Base-by-base conservation (phyloP, 1,140 invertebrate genomes). In the Pristionchus pacificus region DNA sequence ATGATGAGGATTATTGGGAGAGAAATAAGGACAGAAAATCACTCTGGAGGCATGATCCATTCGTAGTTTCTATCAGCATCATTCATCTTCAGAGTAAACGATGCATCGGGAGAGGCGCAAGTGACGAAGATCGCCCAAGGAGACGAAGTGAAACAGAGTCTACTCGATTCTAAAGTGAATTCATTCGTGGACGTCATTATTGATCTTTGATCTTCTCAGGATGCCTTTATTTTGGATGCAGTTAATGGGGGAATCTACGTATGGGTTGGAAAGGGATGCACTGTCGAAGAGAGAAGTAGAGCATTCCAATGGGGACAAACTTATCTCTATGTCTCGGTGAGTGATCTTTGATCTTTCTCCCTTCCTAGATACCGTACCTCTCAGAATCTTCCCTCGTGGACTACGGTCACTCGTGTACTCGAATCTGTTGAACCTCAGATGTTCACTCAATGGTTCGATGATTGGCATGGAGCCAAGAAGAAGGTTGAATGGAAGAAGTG, bases 171-270 rank as follows among this genome's bases (percentile, higher is more conserved):
- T 2, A 82, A 80, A 55, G 77, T 80, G 24, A 29, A 49, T 24
- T 29, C 28, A 29, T 31, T 49, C 38, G 19, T 49, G 6, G 19
- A 49, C 6, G 19, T 49, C 19, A 19, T 10, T 49, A 49, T 6
- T 49, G 6, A 10, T 49, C 38, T 10, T 49, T 10, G 38, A 10
- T 49, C 29, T 30, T 31, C 59, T 57, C 49, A 90, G 88, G 91
- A 93, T 80, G 91, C 90, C 71, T 93, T 92, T 77, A 90, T 93
- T 70, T 84, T 94, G 80, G 92, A 93, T 83, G 90, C 91, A 3
- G 90, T 89, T 2, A 88, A 88, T 65, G 90, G 90, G 61, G 91
- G 90, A 32, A 88, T 94, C 57, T 94, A 89, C 83, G 91, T 92
- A 0, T 94, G 92, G 92, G 88, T 93, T 66, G 92, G 92, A 29